Evolutionary conservation across 1,140 invertebrate species (phyloP), one percentile per base, ranked within the genome.

Genomic region (Gonioctena quinquepunctata): DNA sequence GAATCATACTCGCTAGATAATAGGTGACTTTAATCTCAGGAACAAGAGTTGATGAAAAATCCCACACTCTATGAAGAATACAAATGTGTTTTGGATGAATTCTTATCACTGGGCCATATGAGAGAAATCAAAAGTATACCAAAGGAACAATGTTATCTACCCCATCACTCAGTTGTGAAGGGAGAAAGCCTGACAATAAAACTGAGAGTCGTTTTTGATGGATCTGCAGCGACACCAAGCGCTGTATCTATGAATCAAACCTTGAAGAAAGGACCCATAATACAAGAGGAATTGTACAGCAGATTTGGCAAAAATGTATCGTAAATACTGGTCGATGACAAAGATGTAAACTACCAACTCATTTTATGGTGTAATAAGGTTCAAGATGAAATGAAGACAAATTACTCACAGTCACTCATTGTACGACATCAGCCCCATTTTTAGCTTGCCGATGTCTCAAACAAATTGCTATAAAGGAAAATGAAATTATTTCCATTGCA

Each of bases 301-400:
- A 2, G 84, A 84, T 67, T 79, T 83, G 16, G 69, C 69, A 50
- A 82, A 83, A 84, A 83, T 80, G 85, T 80, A 66, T 67, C 82
- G 3, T 81, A 83, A 62, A 74, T 85, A 23, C 22, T 28, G 16
- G 61, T 85, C 0, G 27, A 28, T 28, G 27, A 28, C 3, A 28
- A 28, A 4, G 27, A 28, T 28, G 27, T 8, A 19, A 76, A 61
- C 33, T 63, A 28, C 27, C 27, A 28, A 28, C 27, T 28, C 3
- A 28, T 28, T 4, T 28, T 28, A 28, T 28, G 27, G 27, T 8
- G 27, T 28, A 8, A 28, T 28, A 8, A 28, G 3, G 8, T 28
- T 8, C 3, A 28, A 28, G 8, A 28, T 28, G 27, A 28, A 28
- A 8, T 28, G 3, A 8, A 28, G 27, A 28, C 8, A 28, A 28